phyloP scores from a whole-genome alignment of 1,140 invertebrate genomes.

The Atta colombica region DNA sequence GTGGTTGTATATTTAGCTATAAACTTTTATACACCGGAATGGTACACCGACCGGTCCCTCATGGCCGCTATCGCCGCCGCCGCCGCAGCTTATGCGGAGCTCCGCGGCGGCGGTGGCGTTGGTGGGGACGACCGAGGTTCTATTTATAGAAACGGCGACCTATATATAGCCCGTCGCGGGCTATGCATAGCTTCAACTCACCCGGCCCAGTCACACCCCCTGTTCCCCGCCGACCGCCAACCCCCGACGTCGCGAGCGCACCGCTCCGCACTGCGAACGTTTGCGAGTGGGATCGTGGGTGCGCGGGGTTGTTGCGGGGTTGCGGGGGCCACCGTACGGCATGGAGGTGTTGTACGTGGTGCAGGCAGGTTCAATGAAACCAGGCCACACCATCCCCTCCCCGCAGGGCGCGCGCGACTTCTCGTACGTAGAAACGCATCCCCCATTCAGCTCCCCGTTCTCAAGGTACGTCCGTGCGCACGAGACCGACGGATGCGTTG shows the following conservation, averaged over 20 bases:
- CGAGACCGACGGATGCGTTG: not conserved
- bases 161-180: slow-evolving; percentile 83
- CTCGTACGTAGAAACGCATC: slow-evolving; percentile 79
- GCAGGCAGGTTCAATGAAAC: slow-evolving; percentile 84
- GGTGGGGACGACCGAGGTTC: slow-evolving; percentile 74
- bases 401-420: slow-evolving; percentile 16
- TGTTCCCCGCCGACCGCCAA: slow-evolving; percentile 34
- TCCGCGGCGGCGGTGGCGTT: slow-evolving; percentile 51
- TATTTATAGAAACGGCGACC: slow-evolving; percentile 85
- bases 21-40: slow-evolving; percentile 59
- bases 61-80: slow-evolving; percentile 29
- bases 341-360: slow-evolving; percentile 68
- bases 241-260: slow-evolving; percentile 51
- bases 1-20: slow-evolving; percentile 67
- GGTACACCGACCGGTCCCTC: slow-evolving; percentile 37
- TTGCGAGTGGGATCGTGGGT: slow-evolving; percentile 31
- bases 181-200: slow-evolving; percentile 82
- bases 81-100: slow-evolving; percentile 29
- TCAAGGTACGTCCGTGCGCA: slow-evolving; percentile 71
- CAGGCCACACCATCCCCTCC: slow-evolving; percentile 79
- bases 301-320: slow-evolving; percentile 48
- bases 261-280: slow-evolving; percentile 69
- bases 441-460: slow-evolving; percentile 76
- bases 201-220: slow-evolving; percentile 66
- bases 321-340: slow-evolving; percentile 45